phyloP scores from a whole-genome alignment of 2,797 vertebrate genomes.

The Acomys russatus region DNA sequence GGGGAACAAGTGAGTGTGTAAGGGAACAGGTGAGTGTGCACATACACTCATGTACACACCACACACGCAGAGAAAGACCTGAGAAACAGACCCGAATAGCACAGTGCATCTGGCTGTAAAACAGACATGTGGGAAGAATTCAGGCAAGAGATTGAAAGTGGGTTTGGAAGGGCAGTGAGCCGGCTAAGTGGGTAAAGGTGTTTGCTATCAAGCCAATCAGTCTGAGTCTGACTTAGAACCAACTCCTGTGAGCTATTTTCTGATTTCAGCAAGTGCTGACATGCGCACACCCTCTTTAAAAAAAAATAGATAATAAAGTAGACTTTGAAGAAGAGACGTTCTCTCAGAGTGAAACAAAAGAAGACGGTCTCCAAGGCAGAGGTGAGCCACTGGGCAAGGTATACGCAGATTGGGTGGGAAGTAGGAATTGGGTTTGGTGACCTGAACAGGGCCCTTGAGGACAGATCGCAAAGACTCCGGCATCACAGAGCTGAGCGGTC shows the following conservation, averaged over 20 bases:
- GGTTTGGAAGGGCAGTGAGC: neutral
- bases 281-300: neutral
- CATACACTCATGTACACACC: neutral
- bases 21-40: neutral
- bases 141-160: neutral
- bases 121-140: neutral
- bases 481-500: neutral
- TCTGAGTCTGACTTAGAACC: neutral
- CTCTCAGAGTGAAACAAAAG: neutral
- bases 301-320: neutral
- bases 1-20: neutral
- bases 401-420: neutral
- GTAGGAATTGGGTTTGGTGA: neutral
- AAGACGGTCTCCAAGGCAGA: neutral
- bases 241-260: neutral
- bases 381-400: neutral
- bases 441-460: neutral
- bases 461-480: neutral
- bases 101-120: neutral
- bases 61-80: neutral
- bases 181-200: neutral
- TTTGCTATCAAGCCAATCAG: neutral
- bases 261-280: neutral
- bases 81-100: slow-evolving; percentile 49
- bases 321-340: neutral